Percentiles rank a stretch among this genome's conserved stretches.
Evolutionary conservation across 1,140 invertebrate species (phyloP).

Genomic region (Aporrectodea caliginosa): DNA sequence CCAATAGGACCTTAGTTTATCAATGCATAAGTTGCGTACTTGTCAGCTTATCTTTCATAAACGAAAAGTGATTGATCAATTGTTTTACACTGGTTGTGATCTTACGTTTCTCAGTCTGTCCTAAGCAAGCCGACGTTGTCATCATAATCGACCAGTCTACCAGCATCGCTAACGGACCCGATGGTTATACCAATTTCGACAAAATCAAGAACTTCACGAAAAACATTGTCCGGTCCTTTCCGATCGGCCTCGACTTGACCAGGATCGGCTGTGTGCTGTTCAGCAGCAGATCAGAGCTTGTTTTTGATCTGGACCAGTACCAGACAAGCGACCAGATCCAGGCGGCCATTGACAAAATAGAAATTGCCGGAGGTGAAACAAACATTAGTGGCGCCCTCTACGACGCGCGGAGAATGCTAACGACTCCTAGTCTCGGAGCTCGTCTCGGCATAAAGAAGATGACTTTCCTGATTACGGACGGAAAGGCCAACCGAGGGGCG

Average conservation of each 20-base stretch:
- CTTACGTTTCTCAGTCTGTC: too few relatives aligned
- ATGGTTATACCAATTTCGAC: slow-evolving; percentile 14
- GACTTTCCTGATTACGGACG: slow-evolving; percentile 17
- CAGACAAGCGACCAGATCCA: background rate
- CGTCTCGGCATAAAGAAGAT: background rate
- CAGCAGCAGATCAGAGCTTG: background rate
- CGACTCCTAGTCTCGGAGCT: too few relatives aligned
- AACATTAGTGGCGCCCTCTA: slow-evolving; percentile 8
- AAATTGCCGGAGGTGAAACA: slow-evolving; percentile 18
- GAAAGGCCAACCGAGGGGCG: slow-evolving; percentile 13
- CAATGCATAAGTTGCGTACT: too few relatives aligned
- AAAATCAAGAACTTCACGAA: slow-evolving; percentile 16
- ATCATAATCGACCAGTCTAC: slow-evolving; percentile 15
- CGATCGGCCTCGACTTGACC: background rate
- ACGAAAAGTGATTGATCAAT: too few relatives aligned
- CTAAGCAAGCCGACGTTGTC: slow-evolving; percentile 6
- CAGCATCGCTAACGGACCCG: slow-evolving; percentile 4
- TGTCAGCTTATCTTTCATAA: too few relatives aligned
- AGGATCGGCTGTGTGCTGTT: slow-evolving; percentile 2
- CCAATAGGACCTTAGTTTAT: too few relatives aligned
- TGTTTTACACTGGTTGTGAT: too few relatives aligned
- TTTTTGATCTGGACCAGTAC: slow-evolving; percentile 1
- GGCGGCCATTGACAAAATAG: background rate
- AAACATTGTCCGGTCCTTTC: slow-evolving; percentile 12
- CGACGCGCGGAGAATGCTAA: background rate